These are phyloP conservation scores for Onychomys leucogaster DNA, from an alignment of 2,797 vertebrate genomes.

Conservation along the genomic window DNA sequence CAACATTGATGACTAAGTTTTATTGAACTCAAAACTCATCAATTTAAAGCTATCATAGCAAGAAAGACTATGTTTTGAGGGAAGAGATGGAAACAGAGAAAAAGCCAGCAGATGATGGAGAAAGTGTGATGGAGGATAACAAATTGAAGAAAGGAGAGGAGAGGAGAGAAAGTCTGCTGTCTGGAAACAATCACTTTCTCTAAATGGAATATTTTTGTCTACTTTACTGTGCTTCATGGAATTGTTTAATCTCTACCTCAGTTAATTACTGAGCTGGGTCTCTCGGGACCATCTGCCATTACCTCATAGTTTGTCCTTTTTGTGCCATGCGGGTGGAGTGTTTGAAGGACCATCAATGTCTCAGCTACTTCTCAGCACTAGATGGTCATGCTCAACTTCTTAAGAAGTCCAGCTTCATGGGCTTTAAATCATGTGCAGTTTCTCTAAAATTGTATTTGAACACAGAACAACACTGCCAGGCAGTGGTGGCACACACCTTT, in stretches of 20 bases:
- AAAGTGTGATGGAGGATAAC: not conserved
- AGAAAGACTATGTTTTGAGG: not conserved
- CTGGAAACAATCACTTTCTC: not conserved
- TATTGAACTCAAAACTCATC: slow-evolving; percentile 5
- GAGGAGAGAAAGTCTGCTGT: not conserved
- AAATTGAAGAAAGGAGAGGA: too few relatives aligned
- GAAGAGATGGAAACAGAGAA: too few relatives aligned
- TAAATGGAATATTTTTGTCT: not conserved
- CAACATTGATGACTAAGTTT: not conserved
- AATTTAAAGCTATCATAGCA: not conserved
- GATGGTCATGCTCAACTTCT: not conserved
- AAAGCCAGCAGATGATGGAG: not conserved
- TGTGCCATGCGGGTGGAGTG: not conserved
- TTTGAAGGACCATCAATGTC: not conserved
- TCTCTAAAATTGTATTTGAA: not conserved
- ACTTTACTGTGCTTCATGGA: not conserved
- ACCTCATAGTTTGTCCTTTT: not conserved
- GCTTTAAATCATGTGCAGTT: not conserved
- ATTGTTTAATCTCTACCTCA: not conserved
- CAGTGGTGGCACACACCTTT: too few relatives aligned
- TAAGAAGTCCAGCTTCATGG: not conserved
- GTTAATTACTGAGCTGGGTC: not conserved
- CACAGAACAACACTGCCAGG: too few relatives aligned
- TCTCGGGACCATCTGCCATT: not conserved
- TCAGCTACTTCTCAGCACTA: not conserved